Evolutionary conservation across 2,888 invertebrate genomes (phyloP), one percentile per base, ranked within the genome.

Genomic region (Micoletzkya japonica): DNA sequence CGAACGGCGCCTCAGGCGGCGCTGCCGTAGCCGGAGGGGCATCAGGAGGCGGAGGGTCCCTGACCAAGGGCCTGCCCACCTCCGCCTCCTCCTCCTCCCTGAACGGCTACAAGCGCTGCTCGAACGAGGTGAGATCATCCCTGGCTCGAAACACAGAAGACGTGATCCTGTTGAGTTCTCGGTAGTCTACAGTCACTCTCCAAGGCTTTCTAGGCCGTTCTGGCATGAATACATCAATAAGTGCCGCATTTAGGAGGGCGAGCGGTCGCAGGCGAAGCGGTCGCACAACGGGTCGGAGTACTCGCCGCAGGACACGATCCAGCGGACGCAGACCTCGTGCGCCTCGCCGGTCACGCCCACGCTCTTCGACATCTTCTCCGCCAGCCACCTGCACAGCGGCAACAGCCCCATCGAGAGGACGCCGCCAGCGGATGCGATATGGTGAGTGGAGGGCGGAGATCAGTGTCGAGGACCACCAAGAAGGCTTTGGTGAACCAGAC

Each of bases 91-190:
- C 52, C 32, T 32, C 34, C 26, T 50, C 52, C 24, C 68, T 68
- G 30, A 68, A 68, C 20, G 68, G 68, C 28, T 68, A 26, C 68
- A 68, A 68, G 34, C 32, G 68, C 26, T 58, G 24, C 68, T 68
- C 57, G 2, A 68, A 32, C 28, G 68, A 68, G 49, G 68, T 68
- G 17, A 57, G 57, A 24, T 1, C 56, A 14, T 60, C 17, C 2
- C 44, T 24, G 1, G 44, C 20, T 49, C n/a, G 20, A 6, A 36
- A 44, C 24, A 32, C 14, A n/a, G 28, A 28, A 26, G 36, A 24
- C 32, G 36, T 26, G 14, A 28, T n/a, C 37, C 17, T 20, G 24
- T 34, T 10, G 4, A 17, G 6, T 32, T 36, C 24, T 36, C 32
- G 36, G 36, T n/a, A 36, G 36, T 1, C 34, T 34, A 2, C 32